Evolutionary conservation across 2,888 invertebrate genomes (phyloP), one percentile per base, ranked within the genome.

Genomic region (Drymonia ruficornis): DNA sequence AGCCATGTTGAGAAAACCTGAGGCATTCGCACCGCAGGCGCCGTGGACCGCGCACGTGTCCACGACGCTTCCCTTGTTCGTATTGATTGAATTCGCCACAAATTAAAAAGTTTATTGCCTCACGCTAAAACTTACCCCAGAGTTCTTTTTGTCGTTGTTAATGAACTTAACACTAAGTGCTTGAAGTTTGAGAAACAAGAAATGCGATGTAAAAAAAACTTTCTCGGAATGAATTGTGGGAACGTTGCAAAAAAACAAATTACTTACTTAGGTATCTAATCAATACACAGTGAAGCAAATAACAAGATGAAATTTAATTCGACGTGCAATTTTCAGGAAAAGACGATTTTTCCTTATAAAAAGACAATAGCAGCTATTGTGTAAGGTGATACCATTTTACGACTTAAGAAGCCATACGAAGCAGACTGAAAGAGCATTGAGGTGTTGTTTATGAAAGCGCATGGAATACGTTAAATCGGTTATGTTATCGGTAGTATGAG

Each of bases 321-420:
- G 18, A 74, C 63, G 65, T 65, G 64, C 76, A 79, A 74, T 75
- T 23, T 23, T 23, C 23, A 11, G 18, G 74, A 76, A 77, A 72
- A 72, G 73, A 80, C 78, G 79, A 80, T 83, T 74, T 72, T 75
- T 71, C 69, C 65, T 63, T 72, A 85, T 81, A 80, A 86, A 85
- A 85, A 84, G 81, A 87, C 87, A 89, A 89, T 87, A 84, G 83
- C 80, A 75, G 84, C 84, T 86, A 87, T 87, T 89, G 87, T 89
- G 91, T 86, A 87, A 91, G 80, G 74, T 78, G 90, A 91, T 87
- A 89, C 85, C 76, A 76, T 87, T 87, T 85, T 87, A 90, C 89
- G 87, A 91, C 90, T 91, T 87, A 86, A 80, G 91, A 91, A 91
- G 88, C 91, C 91, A 67, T 87, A 89, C 69, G 74, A 83, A 78